Evolutionary conservation across 1,140 invertebrate genomes (phyloP).

Genomic region (Cotesia vestalis): DNA sequence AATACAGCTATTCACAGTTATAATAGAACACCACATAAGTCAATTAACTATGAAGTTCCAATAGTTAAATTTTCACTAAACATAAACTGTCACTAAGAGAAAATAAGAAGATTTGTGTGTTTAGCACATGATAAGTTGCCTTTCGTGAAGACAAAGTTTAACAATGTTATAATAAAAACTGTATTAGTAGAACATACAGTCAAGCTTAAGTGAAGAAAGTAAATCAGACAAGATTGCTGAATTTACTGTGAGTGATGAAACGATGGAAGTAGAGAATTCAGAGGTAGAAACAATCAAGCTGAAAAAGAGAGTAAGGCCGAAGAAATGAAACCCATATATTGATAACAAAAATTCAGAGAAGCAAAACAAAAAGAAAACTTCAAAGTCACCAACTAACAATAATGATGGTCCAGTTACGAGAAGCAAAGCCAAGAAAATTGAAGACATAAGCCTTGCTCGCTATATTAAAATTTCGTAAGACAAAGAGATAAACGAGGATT

Average conservation of each 20-base stretch:
- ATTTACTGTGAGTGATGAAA: conserved; percentile 22
- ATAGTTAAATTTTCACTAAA: conserved; percentile 11
- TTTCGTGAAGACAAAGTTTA: conserved; percentile 24
- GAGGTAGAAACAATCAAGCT: conserved; percentile 14
- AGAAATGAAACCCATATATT: conserved; percentile 25
- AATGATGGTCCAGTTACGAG: conserved; percentile 28
- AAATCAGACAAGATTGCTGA: conserved; percentile 21
- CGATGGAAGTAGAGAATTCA: conserved; percentile 14
- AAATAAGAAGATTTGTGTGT: conserved; percentile 34
- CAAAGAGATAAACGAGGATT: conserved; percentile 19
- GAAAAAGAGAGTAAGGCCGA: conserved; percentile 29
- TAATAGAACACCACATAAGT: conserved; percentile 21
- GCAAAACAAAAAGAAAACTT: conserved; percentile 17
- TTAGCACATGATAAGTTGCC: conserved; percentile 30
- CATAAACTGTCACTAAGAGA: conserved; percentile 24
- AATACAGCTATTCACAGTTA: conserved; percentile 43
- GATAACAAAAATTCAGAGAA: conserved; percentile 18
- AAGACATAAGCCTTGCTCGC: conserved; percentile 32
- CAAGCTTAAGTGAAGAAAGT: background rate
- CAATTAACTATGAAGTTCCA: conserved; percentile 8
- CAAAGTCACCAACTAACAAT: background rate
- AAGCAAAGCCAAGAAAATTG: conserved; percentile 33
- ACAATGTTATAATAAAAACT: conserved; percentile 30
- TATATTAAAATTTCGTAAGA: conserved; percentile 29
- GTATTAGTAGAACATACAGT: conserved; percentile 19